Evolutionary conservation across 2,113 vertebrate genomes (phyloP), one percentile per base, ranked within the genome.

Genomic region (Phocoena sinus): DNA sequence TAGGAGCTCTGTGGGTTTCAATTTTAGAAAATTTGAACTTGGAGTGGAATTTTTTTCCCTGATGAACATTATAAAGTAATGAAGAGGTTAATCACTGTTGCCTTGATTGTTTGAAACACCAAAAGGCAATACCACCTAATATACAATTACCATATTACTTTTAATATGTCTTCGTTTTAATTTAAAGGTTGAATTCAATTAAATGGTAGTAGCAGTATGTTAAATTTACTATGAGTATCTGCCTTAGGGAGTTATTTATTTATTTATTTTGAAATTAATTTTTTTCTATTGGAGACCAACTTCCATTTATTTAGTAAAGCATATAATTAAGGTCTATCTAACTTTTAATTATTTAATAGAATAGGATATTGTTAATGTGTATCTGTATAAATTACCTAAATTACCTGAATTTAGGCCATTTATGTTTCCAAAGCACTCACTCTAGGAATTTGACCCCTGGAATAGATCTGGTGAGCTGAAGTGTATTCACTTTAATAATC

Each of bases 131-230:
- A 38, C 31, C n/a, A 80, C 65, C 50, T 94, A 95, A 85, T 96
- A 89, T 83, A 58, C 28, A 89, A 44, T 97, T 80, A 74, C 60
- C 68, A 53, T 73, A 90, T 95, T 96, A 91, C 36, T 96, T 96
- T 86, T 96, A 94, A 89, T 96, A 68, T 81, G 41, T 82, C 60
- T 28, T 80, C 44, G 73, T 85, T 96, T 89, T 38, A 81, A 96
- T 93, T 97, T 96, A 91, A 89, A 80, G 44, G 17, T 95, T 94
- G 53, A 28, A 93, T 90, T 93, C 70, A 96, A 90, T 96, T 95
- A 97, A 96, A 89, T 89, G 31, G 26, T 80, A 79, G 74, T 80
- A 80, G 18, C 31, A 74, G 3, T 65, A 74, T 93, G 53, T 85
- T 94, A 91, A 95, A 93, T 94, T 91, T 93, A 92, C 50, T 95